Evolutionary conservation across 2,888 invertebrate species (phyloP).

Genomic region (Macrosoma leucophasiata): DNA sequence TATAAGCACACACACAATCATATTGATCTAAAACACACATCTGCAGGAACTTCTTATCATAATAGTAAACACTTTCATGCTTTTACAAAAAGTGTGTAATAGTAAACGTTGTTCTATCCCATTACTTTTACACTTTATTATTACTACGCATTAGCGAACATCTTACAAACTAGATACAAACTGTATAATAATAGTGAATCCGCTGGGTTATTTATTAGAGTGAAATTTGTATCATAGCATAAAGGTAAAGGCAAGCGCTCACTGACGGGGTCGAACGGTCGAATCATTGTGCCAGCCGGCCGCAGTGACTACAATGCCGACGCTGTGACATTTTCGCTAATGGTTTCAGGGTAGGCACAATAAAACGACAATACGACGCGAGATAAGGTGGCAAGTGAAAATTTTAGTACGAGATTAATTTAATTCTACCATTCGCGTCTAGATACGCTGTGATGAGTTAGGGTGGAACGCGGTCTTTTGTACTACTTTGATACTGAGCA

Average conservation of each 20-base stretch:
- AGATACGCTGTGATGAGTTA: slow-evolving; percentile 28
- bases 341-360: slow-evolving; percentile 73
- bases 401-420: slow-evolving; percentile 72
- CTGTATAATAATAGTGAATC: slow-evolving; percentile 42
- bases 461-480: too few species aligned
- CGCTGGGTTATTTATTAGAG: slow-evolving; percentile 63
- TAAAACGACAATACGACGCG: slow-evolving; percentile 73
- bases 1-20: too few species aligned
- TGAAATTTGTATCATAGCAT: slow-evolving; percentile 68
- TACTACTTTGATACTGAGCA: slow-evolving; percentile 15
- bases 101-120: too few species aligned
- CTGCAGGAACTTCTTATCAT: too few species aligned
- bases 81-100: too few species aligned
- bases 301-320: slow-evolving; percentile 67
- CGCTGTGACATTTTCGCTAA: slow-evolving; percentile 75
- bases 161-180: too few species aligned
- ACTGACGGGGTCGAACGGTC: slow-evolving; percentile 60
- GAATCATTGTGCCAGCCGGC: slow-evolving; percentile 66
- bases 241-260: slow-evolving; percentile 64
- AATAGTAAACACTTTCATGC: too few species aligned
- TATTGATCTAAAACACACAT: too few species aligned
- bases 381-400: slow-evolving; percentile 74
- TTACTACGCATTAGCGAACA: too few species aligned
- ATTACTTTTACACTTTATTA: too few species aligned
- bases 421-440: slow-evolving; percentile 41